These are phyloP conservation scores for Lepus timidus DNA, from an alignment of 2,113 vertebrate genomes.

Conservation along the genomic window DNA sequence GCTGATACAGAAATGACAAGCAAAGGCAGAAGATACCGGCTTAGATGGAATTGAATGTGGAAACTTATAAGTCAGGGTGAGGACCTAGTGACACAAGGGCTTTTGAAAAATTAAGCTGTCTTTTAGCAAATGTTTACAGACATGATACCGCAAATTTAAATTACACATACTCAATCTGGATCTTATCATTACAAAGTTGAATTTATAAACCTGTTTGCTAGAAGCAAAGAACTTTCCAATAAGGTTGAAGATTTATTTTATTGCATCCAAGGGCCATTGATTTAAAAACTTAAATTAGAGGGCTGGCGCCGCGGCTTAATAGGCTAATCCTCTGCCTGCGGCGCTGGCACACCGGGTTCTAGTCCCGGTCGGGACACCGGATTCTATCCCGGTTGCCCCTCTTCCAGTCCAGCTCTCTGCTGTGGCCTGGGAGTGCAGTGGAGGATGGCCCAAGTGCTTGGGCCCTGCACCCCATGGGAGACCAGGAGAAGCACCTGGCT, in stretches of 20 bases:
- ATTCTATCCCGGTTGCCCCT: too few relatives aligned
- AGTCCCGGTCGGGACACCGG: too few relatives aligned
- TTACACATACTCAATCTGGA: not conserved
- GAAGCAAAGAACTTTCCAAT: not conserved
- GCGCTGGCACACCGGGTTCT: too few relatives aligned
- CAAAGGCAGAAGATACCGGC: not conserved
- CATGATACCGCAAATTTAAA: not conserved
- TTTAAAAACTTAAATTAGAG: not conserved
- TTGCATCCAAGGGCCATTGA: not conserved
- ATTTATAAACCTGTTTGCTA: not conserved
- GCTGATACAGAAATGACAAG: not conserved
- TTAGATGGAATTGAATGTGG: not conserved
- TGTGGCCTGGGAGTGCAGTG: too few relatives aligned
- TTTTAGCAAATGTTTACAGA: not conserved
- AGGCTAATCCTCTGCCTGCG: too few relatives aligned
- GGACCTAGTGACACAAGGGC: not conserved
- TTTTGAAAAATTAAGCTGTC: not conserved
- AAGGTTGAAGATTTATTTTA: not conserved
- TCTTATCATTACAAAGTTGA: not conserved
- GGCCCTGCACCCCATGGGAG: too few relatives aligned
- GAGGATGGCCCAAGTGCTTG: too few relatives aligned
- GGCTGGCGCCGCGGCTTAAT: too few relatives aligned
- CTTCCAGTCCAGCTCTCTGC: too few relatives aligned
- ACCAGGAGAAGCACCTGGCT: too few relatives aligned
- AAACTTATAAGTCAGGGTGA: not conserved